phyloP scores from a whole-genome alignment of 2,888 invertebrate genomes.

The Perdita meconis region DNA sequence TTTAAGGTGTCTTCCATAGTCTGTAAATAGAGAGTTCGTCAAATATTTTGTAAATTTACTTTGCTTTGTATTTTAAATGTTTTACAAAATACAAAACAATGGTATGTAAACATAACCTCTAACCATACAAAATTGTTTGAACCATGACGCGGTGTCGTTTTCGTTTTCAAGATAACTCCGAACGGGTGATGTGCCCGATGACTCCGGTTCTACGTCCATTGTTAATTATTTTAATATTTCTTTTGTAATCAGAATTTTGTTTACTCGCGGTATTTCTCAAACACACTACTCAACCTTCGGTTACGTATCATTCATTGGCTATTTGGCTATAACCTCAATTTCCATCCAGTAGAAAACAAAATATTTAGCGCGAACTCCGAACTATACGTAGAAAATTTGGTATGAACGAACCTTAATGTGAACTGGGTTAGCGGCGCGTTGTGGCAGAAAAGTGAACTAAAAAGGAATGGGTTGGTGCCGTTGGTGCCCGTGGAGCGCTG shows the following conservation, averaged over 20 bases:
- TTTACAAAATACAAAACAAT: neutral
- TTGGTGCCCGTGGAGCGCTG: too few relatives aligned
- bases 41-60: neutral
- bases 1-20: conserved; percentile 31
- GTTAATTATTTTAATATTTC: conserved; percentile 5
- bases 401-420: too few relatives aligned
- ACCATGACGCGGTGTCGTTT: conserved; percentile 9
- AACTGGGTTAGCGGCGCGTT: too few relatives aligned
- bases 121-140: conserved; percentile 46
- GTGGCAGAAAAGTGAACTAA: too few relatives aligned
- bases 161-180: conserved; percentile 4
- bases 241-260: neutral
- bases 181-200: neutral
- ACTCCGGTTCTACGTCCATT: neutral
- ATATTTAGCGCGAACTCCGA: too few relatives aligned
- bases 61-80: neutral
- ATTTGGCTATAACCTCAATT: too few relatives aligned
- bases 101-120: conserved; percentile 45
- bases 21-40: conserved; percentile 22
- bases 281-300: neutral
- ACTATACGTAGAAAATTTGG: too few relatives aligned
- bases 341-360: too few relatives aligned
- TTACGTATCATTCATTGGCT: neutral
- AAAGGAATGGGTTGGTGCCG: too few relatives aligned
- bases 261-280: conserved; percentile 5